Evolutionary conservation across 2,888 invertebrate species (phyloP).

Genomic region (Hypomecis punctinalis): DNA sequence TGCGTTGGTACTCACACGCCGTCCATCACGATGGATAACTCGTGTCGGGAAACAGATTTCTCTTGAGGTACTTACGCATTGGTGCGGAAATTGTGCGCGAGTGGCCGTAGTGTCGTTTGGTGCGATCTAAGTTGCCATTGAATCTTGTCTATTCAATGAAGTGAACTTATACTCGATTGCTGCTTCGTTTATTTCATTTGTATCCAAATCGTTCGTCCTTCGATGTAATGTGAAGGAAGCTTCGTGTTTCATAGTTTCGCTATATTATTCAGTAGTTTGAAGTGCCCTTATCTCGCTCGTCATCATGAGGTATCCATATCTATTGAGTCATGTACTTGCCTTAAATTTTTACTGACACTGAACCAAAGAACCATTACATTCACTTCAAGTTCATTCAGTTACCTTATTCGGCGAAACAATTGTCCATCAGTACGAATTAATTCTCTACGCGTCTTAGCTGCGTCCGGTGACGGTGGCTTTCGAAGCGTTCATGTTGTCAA

Average conservation of each 20-base stretch:
- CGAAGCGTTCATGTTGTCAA: conserved; percentile 74
- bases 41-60: conserved; percentile 79
- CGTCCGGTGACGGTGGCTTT: conserved; percentile 82
- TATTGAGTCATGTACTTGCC: conserved; percentile 25
- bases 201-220: conserved; percentile 32
- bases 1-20: conserved; percentile 83
- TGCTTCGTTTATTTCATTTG: conserved; percentile 42
- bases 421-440: conserved; percentile 78
- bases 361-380: conserved; percentile 49
- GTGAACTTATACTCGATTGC: conserved; percentile 66
- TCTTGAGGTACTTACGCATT: conserved; percentile 68
- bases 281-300: conserved; percentile 6
- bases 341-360: conserved; percentile 51
- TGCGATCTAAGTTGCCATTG: conserved; percentile 73
- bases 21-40: conserved; percentile 81
- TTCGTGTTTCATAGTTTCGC: neutral
- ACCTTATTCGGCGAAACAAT: conserved; percentile 76
- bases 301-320: conserved; percentile 11
- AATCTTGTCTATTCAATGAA: conserved; percentile 75
- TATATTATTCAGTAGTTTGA: neutral
- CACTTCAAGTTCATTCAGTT: conserved; percentile 59
- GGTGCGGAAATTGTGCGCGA: conserved; percentile 64
- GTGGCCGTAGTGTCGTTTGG: conserved; percentile 54
- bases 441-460: conserved; percentile 77
- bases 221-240: conserved; percentile 20